Conservation (phyloP, 2,888 invertebrate genomes). For the Drosophila macrospina region DNA sequence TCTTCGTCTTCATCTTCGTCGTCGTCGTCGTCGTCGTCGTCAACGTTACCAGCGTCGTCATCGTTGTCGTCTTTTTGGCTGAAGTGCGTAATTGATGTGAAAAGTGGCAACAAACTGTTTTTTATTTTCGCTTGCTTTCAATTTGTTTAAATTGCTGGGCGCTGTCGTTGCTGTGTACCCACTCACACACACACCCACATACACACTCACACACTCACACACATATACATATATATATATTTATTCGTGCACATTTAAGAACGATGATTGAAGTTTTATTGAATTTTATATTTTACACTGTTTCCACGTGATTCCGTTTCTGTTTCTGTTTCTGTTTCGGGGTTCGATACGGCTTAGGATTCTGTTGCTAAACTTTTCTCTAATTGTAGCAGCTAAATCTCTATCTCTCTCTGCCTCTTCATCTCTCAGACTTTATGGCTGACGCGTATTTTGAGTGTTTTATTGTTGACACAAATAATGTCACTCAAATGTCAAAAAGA, state of each 20-base stretch:
- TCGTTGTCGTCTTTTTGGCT: conserved; percentile 65
- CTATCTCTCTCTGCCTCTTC: conserved; percentile 10
- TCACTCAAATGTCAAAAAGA: conserved; percentile 79
- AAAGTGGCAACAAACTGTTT: conserved; percentile 81
- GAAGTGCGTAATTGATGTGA: conserved; percentile 81
- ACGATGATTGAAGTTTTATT: conserved; percentile 80
- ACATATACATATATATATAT: conserved; percentile 12
- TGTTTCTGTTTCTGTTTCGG: conserved; percentile 10
- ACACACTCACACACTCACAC: conserved; percentile 35
- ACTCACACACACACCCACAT: conserved; percentile 50
- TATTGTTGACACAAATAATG: conserved; percentile 81
- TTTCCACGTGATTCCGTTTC: conserved; percentile 34
- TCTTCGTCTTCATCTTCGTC: conserved; percentile 28
- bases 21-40: conserved; percentile 25
- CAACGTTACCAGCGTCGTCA: conserved; percentile 31
- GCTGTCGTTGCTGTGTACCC: conserved; percentile 66
- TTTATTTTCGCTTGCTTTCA: conserved; percentile 81
- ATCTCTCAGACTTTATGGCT: conserved; percentile 14
- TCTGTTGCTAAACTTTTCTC: conserved; percentile 37
- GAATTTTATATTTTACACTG: conserved; percentile 70
- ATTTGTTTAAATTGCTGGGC: conserved; percentile 81
- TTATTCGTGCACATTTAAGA: conserved; percentile 54
- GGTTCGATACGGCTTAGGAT: neutral
- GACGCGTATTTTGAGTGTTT: conserved; percentile 70
- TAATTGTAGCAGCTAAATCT: conserved; percentile 6